Conservation (phyloP, 1,140 invertebrate genomes). For the Anagrus nilaparvatae region DNA sequence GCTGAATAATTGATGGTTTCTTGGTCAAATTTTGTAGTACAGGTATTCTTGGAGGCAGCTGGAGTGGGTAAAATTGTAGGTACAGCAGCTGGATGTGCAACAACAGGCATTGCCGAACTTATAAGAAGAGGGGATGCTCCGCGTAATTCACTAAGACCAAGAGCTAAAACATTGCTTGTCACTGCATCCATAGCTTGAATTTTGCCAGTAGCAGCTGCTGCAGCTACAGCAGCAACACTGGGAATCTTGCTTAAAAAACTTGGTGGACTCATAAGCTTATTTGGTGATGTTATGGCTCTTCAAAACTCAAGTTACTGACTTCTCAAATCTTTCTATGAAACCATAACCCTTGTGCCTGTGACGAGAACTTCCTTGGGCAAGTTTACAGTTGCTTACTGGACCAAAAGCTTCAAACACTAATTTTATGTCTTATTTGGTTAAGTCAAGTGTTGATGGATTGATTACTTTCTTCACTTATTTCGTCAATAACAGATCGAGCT, state of each 20-base stretch:
- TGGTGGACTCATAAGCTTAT: conserved; percentile 71
- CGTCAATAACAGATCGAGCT: conserved; percentile 97
- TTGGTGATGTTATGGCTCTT: conserved; percentile 87
- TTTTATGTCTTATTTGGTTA: conserved; percentile 95
- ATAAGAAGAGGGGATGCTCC: conserved; percentile 35
- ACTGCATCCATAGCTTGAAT: conserved; percentile 97
- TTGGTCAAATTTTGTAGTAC: conserved; percentile 47
- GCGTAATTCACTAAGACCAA: conserved; percentile 51
- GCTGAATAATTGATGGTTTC: conserved; percentile 39
- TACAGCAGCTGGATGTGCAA: conserved; percentile 35
- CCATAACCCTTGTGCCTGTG: conserved; percentile 94
- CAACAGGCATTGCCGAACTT: conserved; percentile 36
- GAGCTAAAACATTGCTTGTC: conserved; percentile 67
- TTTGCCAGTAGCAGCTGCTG: conserved; percentile 95
- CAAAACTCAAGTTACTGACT: conserved; percentile 94
- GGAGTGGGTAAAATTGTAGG: conserved; percentile 40
- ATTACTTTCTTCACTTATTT: conserved; percentile 96
- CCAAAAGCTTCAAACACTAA: conserved; percentile 99
- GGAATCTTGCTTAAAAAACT: conserved; percentile 76
- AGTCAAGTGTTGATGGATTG: conserved; percentile 95
- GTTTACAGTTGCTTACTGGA: conserved; percentile 83
- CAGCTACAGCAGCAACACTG: conserved; percentile 88
- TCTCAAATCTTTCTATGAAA: conserved; percentile 98
- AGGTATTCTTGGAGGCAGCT: conserved; percentile 50
- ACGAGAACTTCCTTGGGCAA: conserved; percentile 76